A percentile compares a stretch with the other conserved stretches of the same genome.
Conservation (phyloP, 2,888 invertebrate genomes). For the Yponomeuta sedellus region DNA sequence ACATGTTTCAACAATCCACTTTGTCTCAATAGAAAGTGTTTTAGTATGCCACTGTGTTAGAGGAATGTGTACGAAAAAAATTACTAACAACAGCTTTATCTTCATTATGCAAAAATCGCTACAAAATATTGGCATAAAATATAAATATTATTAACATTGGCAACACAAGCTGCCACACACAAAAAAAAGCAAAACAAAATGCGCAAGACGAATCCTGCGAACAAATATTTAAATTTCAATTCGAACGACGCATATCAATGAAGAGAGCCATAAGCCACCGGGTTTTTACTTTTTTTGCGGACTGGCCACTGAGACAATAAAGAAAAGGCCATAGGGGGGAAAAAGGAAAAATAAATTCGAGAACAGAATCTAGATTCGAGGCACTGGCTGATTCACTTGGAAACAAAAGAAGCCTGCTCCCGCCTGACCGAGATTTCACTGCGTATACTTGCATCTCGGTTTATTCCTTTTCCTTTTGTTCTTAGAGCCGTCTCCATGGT, state of each 20-base stretch:
- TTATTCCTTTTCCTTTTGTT: slow-evolving; percentile 47
- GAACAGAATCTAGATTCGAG: slow-evolving; percentile 75
- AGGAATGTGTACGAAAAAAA: background rate
- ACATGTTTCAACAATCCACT: background rate
- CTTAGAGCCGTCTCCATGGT: slow-evolving; percentile 54
- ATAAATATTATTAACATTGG: slow-evolving; percentile 62
- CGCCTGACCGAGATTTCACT: slow-evolving; percentile 74
- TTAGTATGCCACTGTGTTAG: background rate
- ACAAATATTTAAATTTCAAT: slow-evolving; percentile 77
- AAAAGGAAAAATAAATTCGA: slow-evolving; percentile 52
- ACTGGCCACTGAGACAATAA: slow-evolving; percentile 69
- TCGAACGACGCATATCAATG: slow-evolving; percentile 76
- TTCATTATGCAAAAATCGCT: slow-evolving; percentile 16
- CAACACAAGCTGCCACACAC: slow-evolving; percentile 49
- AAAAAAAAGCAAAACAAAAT: slow-evolving; percentile 46
- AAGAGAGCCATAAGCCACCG: slow-evolving; percentile 76
- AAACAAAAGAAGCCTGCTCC: slow-evolving; percentile 73
- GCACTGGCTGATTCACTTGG: slow-evolving; percentile 72
- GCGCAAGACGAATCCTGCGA: slow-evolving; percentile 61
- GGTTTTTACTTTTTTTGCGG: slow-evolving; percentile 56
- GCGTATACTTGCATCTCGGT: slow-evolving; percentile 68
- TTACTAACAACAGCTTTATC: background rate
- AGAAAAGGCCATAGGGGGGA: slow-evolving; percentile 64
- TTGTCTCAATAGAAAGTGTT: background rate
- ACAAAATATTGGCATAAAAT: slow-evolving; percentile 40